Conservation (phyloP, 2,113 vertebrate genomes). For the Origma solitaria region DNA sequence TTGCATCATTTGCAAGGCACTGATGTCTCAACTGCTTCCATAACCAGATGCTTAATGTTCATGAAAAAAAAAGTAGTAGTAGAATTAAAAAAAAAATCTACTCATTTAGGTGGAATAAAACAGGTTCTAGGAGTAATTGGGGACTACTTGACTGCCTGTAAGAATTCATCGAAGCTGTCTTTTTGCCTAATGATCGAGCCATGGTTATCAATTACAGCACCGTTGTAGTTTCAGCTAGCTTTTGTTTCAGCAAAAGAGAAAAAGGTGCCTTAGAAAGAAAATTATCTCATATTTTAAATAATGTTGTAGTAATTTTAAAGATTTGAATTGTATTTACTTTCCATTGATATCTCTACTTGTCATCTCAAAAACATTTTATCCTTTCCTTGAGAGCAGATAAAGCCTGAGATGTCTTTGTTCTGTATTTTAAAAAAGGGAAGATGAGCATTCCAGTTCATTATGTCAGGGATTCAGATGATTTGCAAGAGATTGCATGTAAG, state of each 20-base stretch:
- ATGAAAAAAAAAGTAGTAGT: neutral
- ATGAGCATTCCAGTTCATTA: neutral
- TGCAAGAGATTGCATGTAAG: neutral
- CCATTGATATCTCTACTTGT: neutral
- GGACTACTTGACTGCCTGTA: slow-evolving; percentile 28
- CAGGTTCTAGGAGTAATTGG: slow-evolving; percentile 35
- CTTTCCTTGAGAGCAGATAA: neutral
- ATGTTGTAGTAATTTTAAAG: neutral
- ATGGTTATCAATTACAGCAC: slow-evolving; percentile 6
- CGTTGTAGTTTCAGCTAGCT: neutral
- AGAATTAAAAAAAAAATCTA: neutral
- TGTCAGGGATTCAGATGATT: neutral
- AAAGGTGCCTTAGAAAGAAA: neutral
- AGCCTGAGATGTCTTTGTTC: neutral
- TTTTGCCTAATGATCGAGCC: slow-evolving; percentile 49
- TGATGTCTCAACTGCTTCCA: slow-evolving; percentile 6
- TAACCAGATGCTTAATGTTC: slow-evolving; percentile 53
- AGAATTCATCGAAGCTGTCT: slow-evolving; percentile 50
- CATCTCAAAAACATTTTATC: neutral
- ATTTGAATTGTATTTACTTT: neutral
- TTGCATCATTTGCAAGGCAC: neutral
- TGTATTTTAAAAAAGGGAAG: neutral
- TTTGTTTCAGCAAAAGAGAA: neutral
- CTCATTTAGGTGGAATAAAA: slow-evolving; percentile 47
- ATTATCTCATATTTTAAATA: neutral